Evolutionary conservation across 2,113 vertebrate genomes (phyloP), one percentile per base, ranked within the genome.

Genomic region (Pelobates fuscus): DNA sequence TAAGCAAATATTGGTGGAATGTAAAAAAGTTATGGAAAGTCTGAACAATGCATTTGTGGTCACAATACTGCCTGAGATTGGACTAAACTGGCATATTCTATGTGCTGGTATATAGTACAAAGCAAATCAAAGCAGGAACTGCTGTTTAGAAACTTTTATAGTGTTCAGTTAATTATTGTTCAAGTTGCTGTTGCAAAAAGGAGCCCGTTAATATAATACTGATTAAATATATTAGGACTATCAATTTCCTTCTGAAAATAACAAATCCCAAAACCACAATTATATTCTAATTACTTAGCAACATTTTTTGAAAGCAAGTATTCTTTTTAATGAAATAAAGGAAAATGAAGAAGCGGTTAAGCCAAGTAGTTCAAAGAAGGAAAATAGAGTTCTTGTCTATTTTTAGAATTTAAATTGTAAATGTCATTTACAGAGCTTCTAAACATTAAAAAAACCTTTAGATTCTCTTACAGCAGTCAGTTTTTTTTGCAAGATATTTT

Each of bases 1-100:
- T 71, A 71, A 52, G 27, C 60, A 54, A 72, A 72, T n/a, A 63
- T 54, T 71, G 41, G 58, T 71, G 58, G 58, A 41, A 54, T 49
- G 20, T 49, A 24, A 32, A 21, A 49, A 61, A 61, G 5, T 71
- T 71, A 60, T 27, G 58, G 37, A 37, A 18, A n/a, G 23, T 43
- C 68, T 26, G 32, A 27, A 60, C 32, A 59, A 70, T 15, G 44
- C 44, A 17, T 18, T 49, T 49, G 8, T 49, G 44, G 44, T 37
- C 10, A 37, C 32, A 37, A 37, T 10, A 10, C 5, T 37, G 10
- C 8, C 10, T 49, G 44, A 49, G 17, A 14, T 41, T 2, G 15
- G 44, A 17, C 10, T 4, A 14, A 49, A 14, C 44, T 49, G 44
- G 12, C 44, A 17, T 49, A 49, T 12, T 37, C 32, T 37, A 49